These are phyloP conservation scores for Colossoma macropomum DNA, from an alignment of 2,113 vertebrate species.

Conservation along the genomic window DNA sequence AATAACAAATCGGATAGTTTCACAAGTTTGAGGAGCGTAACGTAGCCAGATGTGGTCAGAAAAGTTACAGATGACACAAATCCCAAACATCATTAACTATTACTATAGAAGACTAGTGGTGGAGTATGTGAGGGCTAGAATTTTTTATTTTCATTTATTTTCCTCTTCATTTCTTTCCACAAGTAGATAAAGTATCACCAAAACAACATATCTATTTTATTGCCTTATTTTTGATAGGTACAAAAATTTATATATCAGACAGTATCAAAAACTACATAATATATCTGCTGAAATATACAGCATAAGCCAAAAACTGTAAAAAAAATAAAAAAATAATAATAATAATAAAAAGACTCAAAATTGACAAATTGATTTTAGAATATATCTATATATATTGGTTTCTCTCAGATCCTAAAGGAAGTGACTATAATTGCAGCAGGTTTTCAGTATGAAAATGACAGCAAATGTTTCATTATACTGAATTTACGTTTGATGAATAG, in stretches of 20 bases:
- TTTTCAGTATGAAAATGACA: not conserved
- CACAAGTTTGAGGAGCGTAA: not conserved
- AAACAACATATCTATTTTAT: conserved; percentile 48
- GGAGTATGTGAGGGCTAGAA: not conserved
- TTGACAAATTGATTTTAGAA: conserved; percentile 53
- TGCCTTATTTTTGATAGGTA: conserved; percentile 52
- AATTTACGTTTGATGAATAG: not conserved
- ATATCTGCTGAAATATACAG: conserved; percentile 40
- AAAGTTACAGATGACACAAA: not conserved
- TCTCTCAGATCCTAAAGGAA: not conserved
- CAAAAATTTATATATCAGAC: conserved; percentile 37
- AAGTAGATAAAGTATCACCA: not conserved
- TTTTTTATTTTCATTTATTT: not conserved
- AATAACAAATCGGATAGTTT: not conserved
- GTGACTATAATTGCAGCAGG: not conserved
- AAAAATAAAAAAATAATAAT: not conserved
- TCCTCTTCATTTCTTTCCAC: conserved; percentile 24
- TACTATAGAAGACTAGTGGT: not conserved
- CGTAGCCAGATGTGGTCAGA: not conserved
- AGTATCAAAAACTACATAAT: conserved; percentile 26
- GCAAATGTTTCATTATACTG: too few species aligned
- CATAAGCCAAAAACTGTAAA: conserved; percentile 40
- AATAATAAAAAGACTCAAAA: too few species aligned
- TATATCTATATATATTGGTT: conserved; percentile 12
- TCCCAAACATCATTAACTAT: not conserved